Conservation (phyloP, 2,113 vertebrate genomes). For the Oryzias javanicus region DNA sequence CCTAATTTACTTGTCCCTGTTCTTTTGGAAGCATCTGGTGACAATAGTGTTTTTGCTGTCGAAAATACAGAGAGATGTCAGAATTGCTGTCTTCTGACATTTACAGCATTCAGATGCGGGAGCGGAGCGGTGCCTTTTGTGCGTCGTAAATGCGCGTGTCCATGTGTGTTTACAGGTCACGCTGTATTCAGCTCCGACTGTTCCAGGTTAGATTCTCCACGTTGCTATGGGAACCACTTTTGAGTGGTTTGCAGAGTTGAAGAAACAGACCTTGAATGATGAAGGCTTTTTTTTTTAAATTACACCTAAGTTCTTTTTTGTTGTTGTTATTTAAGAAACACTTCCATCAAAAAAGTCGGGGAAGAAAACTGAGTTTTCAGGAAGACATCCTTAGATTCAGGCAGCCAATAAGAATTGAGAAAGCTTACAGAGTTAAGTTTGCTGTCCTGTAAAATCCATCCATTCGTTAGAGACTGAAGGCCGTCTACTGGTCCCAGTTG, state of each 20-base stretch:
- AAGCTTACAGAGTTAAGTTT: slow-evolving; percentile 28
- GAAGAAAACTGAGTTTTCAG: background rate
- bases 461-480: slow-evolving; percentile 20
- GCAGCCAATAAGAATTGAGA: slow-evolving; percentile 16
- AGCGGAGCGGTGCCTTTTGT: slow-evolving; percentile 21
- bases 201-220: slow-evolving; percentile 46
- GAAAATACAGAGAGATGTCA: slow-evolving; percentile 16
- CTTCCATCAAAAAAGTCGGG: too few species aligned
- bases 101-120: slow-evolving; percentile 36
- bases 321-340: too few species aligned
- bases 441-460: slow-evolving; percentile 41
- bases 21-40: background rate
- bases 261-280: slow-evolving; percentile 35
- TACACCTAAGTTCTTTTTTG: slow-evolving; percentile 10
- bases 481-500: slow-evolving; percentile 16
- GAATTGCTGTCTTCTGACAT: slow-evolving; percentile 33
- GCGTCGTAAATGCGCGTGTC: slow-evolving; percentile 26
- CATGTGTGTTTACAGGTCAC: slow-evolving; percentile 53
- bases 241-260: slow-evolving; percentile 59
- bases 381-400: slow-evolving; percentile 11
- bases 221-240: slow-evolving; percentile 65
- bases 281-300: slow-evolving; percentile 41
- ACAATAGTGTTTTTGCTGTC: slow-evolving; percentile 1
- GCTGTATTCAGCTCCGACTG: slow-evolving; percentile 41
- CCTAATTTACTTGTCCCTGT: background rate